These are phyloP conservation scores for Cepaea hortensis DNA, from an alignment of 2,888 invertebrate species.

Conservation along the genomic window DNA sequence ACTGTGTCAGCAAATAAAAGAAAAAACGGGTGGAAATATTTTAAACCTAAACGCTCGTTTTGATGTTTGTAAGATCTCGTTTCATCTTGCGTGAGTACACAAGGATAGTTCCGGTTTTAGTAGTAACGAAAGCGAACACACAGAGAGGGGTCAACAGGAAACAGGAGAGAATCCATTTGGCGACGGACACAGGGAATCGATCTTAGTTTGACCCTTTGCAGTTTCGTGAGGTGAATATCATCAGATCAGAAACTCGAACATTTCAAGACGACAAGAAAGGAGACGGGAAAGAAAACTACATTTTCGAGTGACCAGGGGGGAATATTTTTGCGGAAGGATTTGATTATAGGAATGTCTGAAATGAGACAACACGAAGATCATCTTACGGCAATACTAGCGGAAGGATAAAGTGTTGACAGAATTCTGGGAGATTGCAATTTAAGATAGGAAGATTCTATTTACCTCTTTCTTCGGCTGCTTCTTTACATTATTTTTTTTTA, in stretches of 20 bases:
- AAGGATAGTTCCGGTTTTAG: not conserved
- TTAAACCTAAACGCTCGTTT: not conserved
- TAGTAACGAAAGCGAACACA: not conserved
- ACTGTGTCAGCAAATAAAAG: too few relatives aligned
- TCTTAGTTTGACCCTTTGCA: constrained; percentile 17
- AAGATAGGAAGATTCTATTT: not conserved
- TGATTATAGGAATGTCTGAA: not conserved
- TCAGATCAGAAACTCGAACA: not conserved
- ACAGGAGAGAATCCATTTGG: constrained; percentile 1
- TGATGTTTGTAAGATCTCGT: not conserved
- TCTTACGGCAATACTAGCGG: not conserved
- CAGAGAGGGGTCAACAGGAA: not conserved
- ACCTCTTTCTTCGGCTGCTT: not conserved
- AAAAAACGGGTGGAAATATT: not conserved
- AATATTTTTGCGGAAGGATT: not conserved
- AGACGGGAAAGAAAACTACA: not conserved
- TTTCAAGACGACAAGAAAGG: not conserved
- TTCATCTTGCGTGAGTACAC: constrained; percentile 1
- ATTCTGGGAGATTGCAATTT: constrained; percentile 6
- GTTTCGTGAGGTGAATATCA: constrained; percentile 27
- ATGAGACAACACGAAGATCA: not conserved
- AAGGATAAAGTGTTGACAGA: not conserved
- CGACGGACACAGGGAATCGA: constrained; percentile 13
- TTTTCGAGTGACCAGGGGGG: not conserved
- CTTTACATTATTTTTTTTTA: constrained; percentile 7